Evolutionary conservation across 2,888 invertebrate genomes (phyloP).

Genomic region (Dusona sp.): DNA sequence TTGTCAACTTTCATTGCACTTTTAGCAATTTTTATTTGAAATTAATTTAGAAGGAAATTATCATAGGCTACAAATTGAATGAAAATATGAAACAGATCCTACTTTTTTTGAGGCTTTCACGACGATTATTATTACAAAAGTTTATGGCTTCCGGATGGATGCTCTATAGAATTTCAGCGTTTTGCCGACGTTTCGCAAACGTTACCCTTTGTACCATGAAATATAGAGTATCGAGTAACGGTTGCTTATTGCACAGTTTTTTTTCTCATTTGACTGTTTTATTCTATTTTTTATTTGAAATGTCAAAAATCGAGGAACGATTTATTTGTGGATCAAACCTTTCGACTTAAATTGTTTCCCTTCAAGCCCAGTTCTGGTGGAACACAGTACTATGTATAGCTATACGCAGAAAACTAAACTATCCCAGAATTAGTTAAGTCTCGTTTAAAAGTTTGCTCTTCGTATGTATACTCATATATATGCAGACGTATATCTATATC

Average conservation of each 20-base stretch:
- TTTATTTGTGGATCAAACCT: conserved; percentile 74
- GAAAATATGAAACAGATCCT: neutral
- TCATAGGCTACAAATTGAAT: neutral
- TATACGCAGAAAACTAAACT: conserved; percentile 81
- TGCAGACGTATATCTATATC: conserved; percentile 11
- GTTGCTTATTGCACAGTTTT: neutral
- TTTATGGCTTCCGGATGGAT: too few relatives aligned
- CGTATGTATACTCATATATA: conserved; percentile 24
- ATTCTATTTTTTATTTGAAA: conserved; percentile 64
- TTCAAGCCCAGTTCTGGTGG: conserved; percentile 72
- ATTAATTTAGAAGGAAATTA: neutral
- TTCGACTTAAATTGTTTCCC: conserved; percentile 83
- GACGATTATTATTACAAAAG: too few relatives aligned
- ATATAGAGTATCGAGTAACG: neutral
- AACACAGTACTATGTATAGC: neutral
- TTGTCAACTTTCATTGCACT: neutral
- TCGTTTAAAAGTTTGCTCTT: conserved; percentile 82
- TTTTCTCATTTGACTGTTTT: conserved; percentile 6
- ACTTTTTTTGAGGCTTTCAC: too few relatives aligned
- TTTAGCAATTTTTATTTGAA: neutral
- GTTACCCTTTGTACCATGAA: too few relatives aligned
- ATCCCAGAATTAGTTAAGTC: conserved; percentile 83
- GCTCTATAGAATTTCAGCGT: too few relatives aligned
- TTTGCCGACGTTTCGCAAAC: too few relatives aligned
- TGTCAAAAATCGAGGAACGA: conserved; percentile 71